Evolutionary conservation across 2,797 vertebrate species (phyloP), one percentile per base, ranked within the genome.

Genomic region (Nannoperca australis): DNA sequence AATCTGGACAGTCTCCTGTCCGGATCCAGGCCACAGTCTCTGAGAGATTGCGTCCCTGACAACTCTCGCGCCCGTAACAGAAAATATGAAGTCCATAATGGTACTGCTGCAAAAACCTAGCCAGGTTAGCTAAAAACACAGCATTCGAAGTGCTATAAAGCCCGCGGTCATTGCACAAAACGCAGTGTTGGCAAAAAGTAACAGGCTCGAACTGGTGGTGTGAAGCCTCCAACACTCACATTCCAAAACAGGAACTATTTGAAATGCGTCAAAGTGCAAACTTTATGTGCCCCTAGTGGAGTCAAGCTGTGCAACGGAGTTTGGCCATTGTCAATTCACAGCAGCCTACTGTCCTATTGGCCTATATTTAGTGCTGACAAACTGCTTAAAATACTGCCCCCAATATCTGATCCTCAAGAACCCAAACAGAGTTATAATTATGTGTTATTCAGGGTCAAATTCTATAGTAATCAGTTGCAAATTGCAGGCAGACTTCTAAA

Each of bases 51-150:
- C 94, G 65, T 95, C 94, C 76, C 93, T 85, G 81, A 96, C 89
- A 51, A 91, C 90, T 73, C 92, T 91, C 1, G 86, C 92, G 1
- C 93, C 92, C 24, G 94, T 94, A 0, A 96, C 55, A 36, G 95
- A 94, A 13, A 83, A 38, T 24, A 96, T 60, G 79, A 85, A 95
- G 68, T 96, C 93, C 95, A 96, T 95, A 44, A 58, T 50, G 18
- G 4, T 7, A 8, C 42, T 1, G 38, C 58, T 17, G 58, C 70
- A 7, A 14, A 75, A 45, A 38, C 24, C 13, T 1, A 15, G 40
- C 50, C 12, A 3, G 2, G n/a, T 18, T 22, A 18, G 47, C 65
- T 9, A 15, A 13, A 15, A 60, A 72, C 18, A 13, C 54, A 27
- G 7, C n/a, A 22, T 50, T 36, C 12, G 83, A 55, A 38, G 24